Evolutionary conservation across 2,888 invertebrate species (phyloP).

Genomic region (Drosophila prostipennis): DNA sequence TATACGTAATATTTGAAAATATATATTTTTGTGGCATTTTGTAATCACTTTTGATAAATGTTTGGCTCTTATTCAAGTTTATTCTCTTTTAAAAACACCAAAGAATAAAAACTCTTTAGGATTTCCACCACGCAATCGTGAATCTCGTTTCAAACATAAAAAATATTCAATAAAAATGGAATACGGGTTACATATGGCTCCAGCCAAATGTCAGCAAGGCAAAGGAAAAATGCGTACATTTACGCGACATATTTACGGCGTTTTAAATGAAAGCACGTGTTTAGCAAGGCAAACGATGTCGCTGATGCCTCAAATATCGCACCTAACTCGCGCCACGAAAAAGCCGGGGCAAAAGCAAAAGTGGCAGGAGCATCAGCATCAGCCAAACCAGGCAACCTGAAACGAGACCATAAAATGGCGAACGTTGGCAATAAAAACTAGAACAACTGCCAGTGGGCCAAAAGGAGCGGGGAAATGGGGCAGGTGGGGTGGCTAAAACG

Average conservation of each 20-base stretch:
- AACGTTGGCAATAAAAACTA: conserved; percentile 72
- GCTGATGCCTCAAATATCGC: conserved; percentile 44
- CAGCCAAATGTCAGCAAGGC: conserved; percentile 34
- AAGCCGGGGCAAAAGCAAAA: conserved; percentile 22
- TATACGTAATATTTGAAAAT: not conserved
- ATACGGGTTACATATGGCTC: conserved; percentile 39
- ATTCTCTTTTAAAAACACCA: not conserved
- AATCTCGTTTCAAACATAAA: conserved; percentile 24
- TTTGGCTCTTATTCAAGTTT: not conserved
- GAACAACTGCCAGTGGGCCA: conserved; percentile 57
- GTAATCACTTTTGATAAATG: no score
- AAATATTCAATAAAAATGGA: conserved; percentile 47
- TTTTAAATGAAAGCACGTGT: conserved; percentile 71
- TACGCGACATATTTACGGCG: conserved; percentile 60
- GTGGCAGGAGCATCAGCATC: conserved; percentile 19
- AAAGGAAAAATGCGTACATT: conserved; percentile 33
- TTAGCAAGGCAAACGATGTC: conserved; percentile 40
- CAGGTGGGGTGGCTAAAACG: conserved; percentile 2
- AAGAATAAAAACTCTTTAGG: conserved; percentile 5
- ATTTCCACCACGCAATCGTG: conserved; percentile 26
- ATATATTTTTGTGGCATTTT: no score
- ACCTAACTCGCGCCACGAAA: conserved; percentile 22
- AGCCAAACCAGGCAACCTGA: conserved; percentile 43
- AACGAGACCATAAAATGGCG: conserved; percentile 69
- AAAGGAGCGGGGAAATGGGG: not conserved